Evolutionary conservation across 2,113 vertebrate species (phyloP).

Genomic region (Onychorhynchus coronatus): DNA sequence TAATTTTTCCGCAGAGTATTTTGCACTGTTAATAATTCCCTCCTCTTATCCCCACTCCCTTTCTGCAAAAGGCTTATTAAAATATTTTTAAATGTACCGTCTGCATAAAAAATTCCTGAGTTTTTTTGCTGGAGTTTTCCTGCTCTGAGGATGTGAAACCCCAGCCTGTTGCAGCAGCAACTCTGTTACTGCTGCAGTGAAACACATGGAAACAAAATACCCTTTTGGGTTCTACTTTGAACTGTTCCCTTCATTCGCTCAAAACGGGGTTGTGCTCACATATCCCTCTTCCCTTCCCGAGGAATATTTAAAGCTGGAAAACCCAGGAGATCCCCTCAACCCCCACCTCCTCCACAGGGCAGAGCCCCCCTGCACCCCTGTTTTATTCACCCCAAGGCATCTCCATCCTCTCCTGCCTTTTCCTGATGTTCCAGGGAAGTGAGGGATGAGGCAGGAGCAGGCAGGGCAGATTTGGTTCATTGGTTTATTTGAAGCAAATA

Average conservation of each 20-base stretch:
- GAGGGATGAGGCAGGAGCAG: not conserved
- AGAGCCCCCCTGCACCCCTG: not conserved
- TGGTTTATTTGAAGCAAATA: constrained; percentile 75
- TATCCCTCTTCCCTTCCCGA: not conserved
- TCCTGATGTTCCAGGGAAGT: not conserved
- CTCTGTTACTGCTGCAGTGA: too few species aligned
- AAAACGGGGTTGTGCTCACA: not conserved
- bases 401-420: not conserved
- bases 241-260: not conserved
- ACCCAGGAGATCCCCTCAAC: not conserved
- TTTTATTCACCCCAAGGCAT: not conserved
- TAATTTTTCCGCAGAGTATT: constrained; percentile 64
- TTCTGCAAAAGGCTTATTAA: constrained; percentile 78
- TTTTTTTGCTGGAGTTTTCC: not conserved
- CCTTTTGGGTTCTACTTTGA: not conserved
- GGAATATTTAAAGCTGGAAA: not conserved
- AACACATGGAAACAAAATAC: not conserved
- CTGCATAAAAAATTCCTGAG: constrained; percentile 21
- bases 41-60: constrained; percentile 28
- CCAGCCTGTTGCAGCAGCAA: fast-evolving
- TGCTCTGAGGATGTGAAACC: not conserved
- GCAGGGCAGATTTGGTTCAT: not conserved
- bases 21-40: constrained; percentile 76
- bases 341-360: not conserved
- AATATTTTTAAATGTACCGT: constrained; percentile 72